Evolutionary conservation across 2,797 vertebrate species (phyloP).

Genomic region (Cyprinella venusta): DNA sequence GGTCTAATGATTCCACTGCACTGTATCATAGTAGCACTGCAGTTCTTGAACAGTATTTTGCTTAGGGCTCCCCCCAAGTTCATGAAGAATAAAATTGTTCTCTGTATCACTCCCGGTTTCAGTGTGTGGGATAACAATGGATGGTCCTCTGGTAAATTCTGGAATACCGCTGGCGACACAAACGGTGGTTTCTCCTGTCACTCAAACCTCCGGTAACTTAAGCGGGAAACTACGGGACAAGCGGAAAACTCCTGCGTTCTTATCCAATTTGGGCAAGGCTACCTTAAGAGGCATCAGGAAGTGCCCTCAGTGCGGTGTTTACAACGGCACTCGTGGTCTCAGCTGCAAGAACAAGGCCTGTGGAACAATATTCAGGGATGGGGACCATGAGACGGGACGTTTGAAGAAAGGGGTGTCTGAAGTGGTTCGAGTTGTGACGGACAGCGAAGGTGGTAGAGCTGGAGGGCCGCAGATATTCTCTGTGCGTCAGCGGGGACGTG

Average conservation of each 20-base stretch:
- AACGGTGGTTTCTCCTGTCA: conserved; percentile 9
- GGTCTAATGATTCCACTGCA: background rate
- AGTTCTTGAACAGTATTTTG: background rate
- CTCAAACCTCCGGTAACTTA: conserved; percentile 46
- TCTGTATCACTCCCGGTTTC: background rate
- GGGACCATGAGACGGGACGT: conserved; percentile 60
- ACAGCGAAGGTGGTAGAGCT: conserved; percentile 68
- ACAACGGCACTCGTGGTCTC: conserved; percentile 91
- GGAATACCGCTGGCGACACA: conserved; percentile 61
- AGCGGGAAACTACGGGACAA: conserved; percentile 66
- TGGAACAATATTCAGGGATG: conserved; percentile 84
- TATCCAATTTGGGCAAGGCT: conserved; percentile 90
- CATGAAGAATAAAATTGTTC: background rate
- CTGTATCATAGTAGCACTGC: background rate
- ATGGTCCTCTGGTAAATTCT: conserved; percentile 62
- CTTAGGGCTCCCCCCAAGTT: background rate
- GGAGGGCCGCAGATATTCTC: conserved; percentile 83
- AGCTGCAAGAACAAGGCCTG: conserved; percentile 96
- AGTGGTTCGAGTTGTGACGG: conserved; percentile 83
- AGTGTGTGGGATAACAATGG: conserved; percentile 38
- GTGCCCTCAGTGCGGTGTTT: conserved; percentile 90
- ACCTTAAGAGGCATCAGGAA: conserved; percentile 89
- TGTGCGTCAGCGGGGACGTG: conserved; percentile 83
- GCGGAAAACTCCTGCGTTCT: conserved; percentile 82
- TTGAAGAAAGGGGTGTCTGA: conserved; percentile 74